Percentiles rank a stretch among this genome's conserved stretches.
phyloP scores from a whole-genome alignment of 2,797 vertebrate genomes.

The Onychomys leucogaster region DNA sequence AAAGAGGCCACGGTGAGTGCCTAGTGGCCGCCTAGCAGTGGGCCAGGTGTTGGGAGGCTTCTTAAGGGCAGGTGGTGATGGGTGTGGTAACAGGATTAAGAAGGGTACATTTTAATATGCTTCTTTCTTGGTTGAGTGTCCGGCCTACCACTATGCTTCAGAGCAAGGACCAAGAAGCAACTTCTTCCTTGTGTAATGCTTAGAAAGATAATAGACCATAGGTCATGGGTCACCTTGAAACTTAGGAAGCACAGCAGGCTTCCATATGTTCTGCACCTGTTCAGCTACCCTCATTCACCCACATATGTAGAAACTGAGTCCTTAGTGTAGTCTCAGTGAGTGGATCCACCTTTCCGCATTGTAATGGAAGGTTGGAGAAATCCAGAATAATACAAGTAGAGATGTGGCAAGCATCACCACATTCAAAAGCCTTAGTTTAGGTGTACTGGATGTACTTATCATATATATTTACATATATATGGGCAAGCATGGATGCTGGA shows the following conservation, averaged over 20 bases:
- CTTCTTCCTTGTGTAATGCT: neutral
- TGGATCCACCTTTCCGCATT: neutral
- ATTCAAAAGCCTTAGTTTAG: neutral
- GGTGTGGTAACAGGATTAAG: neutral
- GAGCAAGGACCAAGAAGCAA: neutral
- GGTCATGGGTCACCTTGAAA: neutral
- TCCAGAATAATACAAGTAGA: neutral
- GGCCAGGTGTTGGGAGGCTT: neutral
- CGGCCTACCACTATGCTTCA: neutral
- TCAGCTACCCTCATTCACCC: neutral
- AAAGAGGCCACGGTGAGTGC: constrained; percentile 94
- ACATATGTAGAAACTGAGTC: neutral
- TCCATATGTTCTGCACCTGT: neutral
- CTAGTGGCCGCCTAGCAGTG: fast-evolving
- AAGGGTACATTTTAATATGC: neutral
- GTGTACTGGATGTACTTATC: neutral
- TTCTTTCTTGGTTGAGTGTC: neutral
- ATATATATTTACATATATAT: neutral
- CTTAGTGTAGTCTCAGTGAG: neutral
- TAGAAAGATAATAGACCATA: neutral
- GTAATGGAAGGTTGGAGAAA: neutral
- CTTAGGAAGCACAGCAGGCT: neutral
- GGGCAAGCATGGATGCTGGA: neutral
- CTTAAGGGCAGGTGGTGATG: fast-evolving
- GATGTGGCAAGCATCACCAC: neutral